Conservation (phyloP, 2,888 invertebrate species). For the Antheraea assamensis region DNA sequence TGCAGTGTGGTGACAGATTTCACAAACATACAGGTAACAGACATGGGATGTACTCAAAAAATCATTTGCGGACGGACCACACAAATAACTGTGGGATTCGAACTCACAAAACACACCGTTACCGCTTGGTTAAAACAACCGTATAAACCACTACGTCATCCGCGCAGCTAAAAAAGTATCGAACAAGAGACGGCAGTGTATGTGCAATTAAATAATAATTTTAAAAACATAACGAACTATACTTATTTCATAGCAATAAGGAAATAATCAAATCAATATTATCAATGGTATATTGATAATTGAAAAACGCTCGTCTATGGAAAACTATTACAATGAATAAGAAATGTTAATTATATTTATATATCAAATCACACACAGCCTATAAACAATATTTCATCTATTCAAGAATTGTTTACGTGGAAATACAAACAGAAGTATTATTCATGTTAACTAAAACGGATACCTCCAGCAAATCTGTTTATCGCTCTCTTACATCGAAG, state of each 20-base stretch:
- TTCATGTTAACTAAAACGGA: not conserved
- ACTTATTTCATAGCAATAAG: not conserved
- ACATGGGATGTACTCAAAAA: too few relatives aligned
- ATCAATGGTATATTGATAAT: not conserved
- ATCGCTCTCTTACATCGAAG: not conserved
- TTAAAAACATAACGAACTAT: not conserved
- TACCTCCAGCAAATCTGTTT: not conserved
- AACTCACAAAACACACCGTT: too few relatives aligned
- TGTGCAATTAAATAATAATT: not conserved
- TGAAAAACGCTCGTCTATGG: not conserved
- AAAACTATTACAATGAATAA: not conserved
- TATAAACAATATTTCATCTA: not conserved
- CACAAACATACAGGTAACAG: too few relatives aligned
- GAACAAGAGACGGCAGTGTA: too few relatives aligned
- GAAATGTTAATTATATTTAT: not conserved
- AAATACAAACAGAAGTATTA: not conserved
- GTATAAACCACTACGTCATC: too few relatives aligned
- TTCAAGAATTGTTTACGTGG: not conserved
- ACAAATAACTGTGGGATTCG: too few relatives aligned
- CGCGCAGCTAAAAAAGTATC: too few relatives aligned
- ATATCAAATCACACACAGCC: not conserved
- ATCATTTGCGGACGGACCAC: too few relatives aligned
- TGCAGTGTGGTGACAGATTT: too few relatives aligned
- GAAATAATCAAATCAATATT: not conserved
- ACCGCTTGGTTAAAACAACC: too few relatives aligned